Evolutionary conservation across 2,888 invertebrate species (phyloP).

Genomic region (Philonicus albiceps): DNA sequence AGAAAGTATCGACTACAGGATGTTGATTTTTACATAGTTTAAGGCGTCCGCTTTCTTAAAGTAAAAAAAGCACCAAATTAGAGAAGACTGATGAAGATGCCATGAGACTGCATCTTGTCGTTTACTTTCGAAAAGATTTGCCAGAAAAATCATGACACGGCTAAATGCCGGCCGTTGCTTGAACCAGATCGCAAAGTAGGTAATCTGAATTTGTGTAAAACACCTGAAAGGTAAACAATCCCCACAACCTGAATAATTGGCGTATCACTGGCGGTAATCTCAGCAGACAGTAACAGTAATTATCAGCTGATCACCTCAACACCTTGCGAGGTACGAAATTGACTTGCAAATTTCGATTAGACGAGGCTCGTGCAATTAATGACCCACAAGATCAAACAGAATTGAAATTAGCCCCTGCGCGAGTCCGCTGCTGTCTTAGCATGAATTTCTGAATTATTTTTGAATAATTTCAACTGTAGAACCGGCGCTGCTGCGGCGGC

Average conservation of each 20-base stretch:
- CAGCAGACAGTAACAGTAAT: slow-evolving; percentile 28
- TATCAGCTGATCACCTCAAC: slow-evolving; percentile 41
- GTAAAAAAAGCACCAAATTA: not conserved
- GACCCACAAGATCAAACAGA: slow-evolving; percentile 43
- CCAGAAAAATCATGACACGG: not conserved
- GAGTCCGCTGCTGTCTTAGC: slow-evolving; percentile 8
- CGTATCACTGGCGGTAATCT: slow-evolving; percentile 26
- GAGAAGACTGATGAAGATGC: not conserved
- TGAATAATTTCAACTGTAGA: slow-evolving; percentile 35
- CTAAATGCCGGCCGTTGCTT: not conserved
- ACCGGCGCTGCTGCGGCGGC: not conserved
- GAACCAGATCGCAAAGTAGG: not conserved
- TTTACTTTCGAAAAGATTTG: not conserved
- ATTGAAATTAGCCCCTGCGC: slow-evolving; percentile 35
- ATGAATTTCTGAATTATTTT: slow-evolving; percentile 42
- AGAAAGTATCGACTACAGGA: too few species aligned
- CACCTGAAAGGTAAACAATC: slow-evolving; percentile 5
- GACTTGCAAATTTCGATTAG: slow-evolving; percentile 42
- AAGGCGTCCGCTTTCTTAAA: not conserved
- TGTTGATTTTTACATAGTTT: too few species aligned
- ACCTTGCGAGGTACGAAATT: slow-evolving; percentile 30
- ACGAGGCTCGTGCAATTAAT: slow-evolving; percentile 42
- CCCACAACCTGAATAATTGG: not conserved
- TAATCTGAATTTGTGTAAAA: slow-evolving; percentile 16
- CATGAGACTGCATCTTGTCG: not conserved